These are phyloP conservation scores for Melitaea athalia DNA, from an alignment of 2,888 invertebrate species.

Conservation along the genomic window DNA sequence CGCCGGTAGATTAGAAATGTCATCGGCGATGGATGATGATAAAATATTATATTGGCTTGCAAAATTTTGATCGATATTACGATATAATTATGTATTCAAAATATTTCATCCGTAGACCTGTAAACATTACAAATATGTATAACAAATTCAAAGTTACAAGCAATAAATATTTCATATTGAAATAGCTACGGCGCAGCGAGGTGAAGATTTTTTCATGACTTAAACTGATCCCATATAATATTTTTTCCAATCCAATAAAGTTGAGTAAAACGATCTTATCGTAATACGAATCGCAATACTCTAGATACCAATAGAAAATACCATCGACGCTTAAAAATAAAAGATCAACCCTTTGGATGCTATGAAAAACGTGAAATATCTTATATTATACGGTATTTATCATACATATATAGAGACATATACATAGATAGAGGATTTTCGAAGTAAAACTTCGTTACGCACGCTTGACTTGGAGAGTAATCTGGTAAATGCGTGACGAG, in stretches of 20 bases:
- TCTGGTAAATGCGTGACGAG: too few species aligned
- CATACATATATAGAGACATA: too few species aligned
- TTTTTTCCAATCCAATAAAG: conserved; percentile 44
- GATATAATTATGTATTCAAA: background rate
- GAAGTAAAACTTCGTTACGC: background rate
- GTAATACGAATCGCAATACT: conserved; percentile 37
- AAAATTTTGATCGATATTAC: background rate
- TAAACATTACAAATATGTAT: background rate
- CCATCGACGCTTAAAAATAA: conserved; percentile 30
- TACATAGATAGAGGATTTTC: too few species aligned
- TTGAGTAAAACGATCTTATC: conserved; percentile 41
- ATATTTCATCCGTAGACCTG: background rate
- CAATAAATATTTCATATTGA: background rate
- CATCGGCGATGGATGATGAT: conserved; percentile 35
- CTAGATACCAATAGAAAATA: conserved; percentile 29
- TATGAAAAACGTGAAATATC: conserved; percentile 14
- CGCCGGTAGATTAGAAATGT: conserved; percentile 58
- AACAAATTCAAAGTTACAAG: background rate
- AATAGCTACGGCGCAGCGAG: conserved; percentile 6
- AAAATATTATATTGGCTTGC: conserved; percentile 17
- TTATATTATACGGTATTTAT: too few species aligned
- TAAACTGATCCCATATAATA: conserved; percentile 45
- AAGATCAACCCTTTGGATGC: conserved; percentile 6
- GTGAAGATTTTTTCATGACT: conserved; percentile 40
- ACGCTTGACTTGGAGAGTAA: too few species aligned